Conservation (phyloP, 2,888 invertebrate genomes). For the Cheilosia grossa region DNA sequence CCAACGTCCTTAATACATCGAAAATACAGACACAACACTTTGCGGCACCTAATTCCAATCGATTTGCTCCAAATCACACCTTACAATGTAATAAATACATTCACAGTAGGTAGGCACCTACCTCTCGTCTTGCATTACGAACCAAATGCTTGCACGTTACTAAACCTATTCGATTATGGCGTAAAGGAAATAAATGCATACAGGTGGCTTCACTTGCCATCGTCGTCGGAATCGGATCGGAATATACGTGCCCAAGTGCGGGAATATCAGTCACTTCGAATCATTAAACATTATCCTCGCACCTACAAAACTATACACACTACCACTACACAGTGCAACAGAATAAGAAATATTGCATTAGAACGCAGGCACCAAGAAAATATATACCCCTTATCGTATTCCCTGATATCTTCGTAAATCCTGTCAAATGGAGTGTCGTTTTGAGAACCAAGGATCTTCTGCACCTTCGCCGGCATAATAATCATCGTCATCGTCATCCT, state of each 20-base stretch:
- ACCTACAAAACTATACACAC: not conserved
- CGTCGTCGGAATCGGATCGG: slow-evolving; percentile 29
- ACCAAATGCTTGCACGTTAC: slow-evolving; percentile 27
- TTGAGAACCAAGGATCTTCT: slow-evolving; percentile 52
- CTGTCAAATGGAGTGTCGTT: slow-evolving; percentile 69
- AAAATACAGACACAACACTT: not conserved
- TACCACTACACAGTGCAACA: not conserved
- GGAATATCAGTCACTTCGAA: slow-evolving; percentile 31
- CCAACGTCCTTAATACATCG: too few species aligned
- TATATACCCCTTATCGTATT: slow-evolving; percentile 37
- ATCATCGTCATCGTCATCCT: not conserved
- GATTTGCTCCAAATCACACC: slow-evolving; percentile 16
- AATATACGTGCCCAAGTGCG: slow-evolving; percentile 12
- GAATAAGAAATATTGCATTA: slow-evolving; percentile 27
- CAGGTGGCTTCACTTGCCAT: not conserved
- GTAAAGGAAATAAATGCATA: slow-evolving; percentile 24
- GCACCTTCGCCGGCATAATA: slow-evolving; percentile 25
- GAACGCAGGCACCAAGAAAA: not conserved
- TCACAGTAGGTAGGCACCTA: not conserved
- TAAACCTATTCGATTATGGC: slow-evolving; percentile 1
- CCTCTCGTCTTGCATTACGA: slow-evolving; percentile 1
- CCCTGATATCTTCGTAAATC: slow-evolving; percentile 64
- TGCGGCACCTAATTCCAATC: slow-evolving; percentile 7
- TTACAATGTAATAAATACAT: slow-evolving; percentile 3
- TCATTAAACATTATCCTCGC: slow-evolving; percentile 37